A percentile compares a stretch with the other conserved stretches of the same genome.
Conservation (phyloP, 2,113 vertebrate species). For the Coracopsis vasa region DNA sequence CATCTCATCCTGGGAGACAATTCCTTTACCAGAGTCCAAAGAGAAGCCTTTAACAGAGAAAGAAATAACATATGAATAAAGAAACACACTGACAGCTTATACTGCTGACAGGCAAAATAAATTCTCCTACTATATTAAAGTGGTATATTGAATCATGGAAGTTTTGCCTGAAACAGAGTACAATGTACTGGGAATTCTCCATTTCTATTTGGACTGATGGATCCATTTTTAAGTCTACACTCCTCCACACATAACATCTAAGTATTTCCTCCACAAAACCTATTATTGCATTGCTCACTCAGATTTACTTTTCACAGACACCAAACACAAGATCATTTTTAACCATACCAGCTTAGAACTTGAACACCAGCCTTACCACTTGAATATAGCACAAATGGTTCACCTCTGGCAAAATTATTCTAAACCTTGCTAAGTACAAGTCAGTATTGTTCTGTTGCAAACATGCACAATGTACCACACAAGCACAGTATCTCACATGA, state of each 20-base stretch:
- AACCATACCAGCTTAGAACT: not conserved
- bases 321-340: not conserved
- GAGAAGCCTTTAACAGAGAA: constrained; percentile 86
- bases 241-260: not conserved
- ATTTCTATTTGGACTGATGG: not conserved
- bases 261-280: not conserved
- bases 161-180: not conserved
- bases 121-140: constrained; percentile 54
- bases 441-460: not conserved
- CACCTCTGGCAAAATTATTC: not conserved
- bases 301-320: not conserved
- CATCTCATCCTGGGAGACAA: constrained; percentile 79
- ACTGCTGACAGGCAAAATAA: not conserved
- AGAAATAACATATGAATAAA: not conserved
- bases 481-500: not conserved
- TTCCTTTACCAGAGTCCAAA: constrained; percentile 89
- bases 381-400: constrained; percentile 49
- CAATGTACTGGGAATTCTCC: not conserved
- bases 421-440: not conserved
- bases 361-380: constrained; percentile 22
- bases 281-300: not conserved
- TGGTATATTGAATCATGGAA: not conserved
- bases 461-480: constrained; percentile 43
- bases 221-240: not conserved
- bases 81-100: not conserved